Evolutionary conservation across 2,113 vertebrate species (phyloP), one percentile per base, ranked within the genome.

Genomic region (Struthidea cinerea): DNA sequence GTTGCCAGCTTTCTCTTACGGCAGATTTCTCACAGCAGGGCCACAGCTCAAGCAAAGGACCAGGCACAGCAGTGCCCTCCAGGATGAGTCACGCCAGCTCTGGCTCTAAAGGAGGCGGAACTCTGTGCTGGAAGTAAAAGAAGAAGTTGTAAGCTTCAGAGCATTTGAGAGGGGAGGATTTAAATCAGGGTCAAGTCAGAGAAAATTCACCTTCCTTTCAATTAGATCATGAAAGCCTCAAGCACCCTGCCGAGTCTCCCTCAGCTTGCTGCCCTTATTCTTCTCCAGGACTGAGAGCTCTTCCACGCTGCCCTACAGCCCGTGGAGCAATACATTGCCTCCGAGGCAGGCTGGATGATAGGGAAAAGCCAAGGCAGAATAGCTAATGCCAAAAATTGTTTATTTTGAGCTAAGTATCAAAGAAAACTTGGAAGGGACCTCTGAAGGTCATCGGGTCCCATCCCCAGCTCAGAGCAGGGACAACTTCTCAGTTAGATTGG

Each of bases 151-250:
- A 90, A 93, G 86, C 78, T 80, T 88, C 67, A 77, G 87, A 85
- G 71, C 0, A 0, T 35, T 57, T 19, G 33, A 69, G 65, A 93
- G 39, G 19, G 35, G 39, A 74, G 32, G 70, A 69, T 85, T 94
- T 77, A 90, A 85, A 69, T 80, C 63, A 83, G 50, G 70, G 75
- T 82, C 78, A 86, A 90, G 59, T 30, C 78, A 91, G 46, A 94
- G 59, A 65, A 95, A 89, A 91, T 73, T 50, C 67, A 84, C 69
- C 69, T 63, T 95, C 39, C 30, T 87, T 87, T 91, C 87, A 74
- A 83, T 91, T 55, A 96, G 39, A 65, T 91, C 37, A 59, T 70
- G 71, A 91, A 96, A 89, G 49, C 44, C 42, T 77, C 78, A 56
- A 81, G 71, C 71, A 86, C 24, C 47, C 71, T 92, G 87, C 64